phyloP scores from a whole-genome alignment of 2,113 vertebrate species.

The Reinhardtius hippoglossoides region DNA sequence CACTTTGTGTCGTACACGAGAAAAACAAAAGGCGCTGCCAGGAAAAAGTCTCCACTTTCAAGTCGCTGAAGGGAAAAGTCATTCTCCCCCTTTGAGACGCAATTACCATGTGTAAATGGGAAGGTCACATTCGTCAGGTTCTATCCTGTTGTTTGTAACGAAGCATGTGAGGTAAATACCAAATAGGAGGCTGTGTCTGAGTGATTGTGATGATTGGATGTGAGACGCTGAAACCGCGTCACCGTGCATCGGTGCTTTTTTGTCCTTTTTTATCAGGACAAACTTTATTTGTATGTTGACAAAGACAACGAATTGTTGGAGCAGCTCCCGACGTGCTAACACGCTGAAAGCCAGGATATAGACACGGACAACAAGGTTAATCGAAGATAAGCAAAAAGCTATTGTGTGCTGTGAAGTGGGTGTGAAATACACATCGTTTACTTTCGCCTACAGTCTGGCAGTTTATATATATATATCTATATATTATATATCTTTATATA shows the following conservation, averaged over 20 bases:
- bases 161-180: conserved; percentile 36
- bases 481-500: no score
- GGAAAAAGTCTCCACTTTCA: conserved; percentile 26
- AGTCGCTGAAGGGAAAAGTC: conserved; percentile 25
- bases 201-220: conserved; percentile 8
- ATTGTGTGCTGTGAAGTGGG: background rate
- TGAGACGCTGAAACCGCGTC: background rate
- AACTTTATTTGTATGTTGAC: background rate
- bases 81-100: conserved; percentile 28
- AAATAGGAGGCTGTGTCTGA: background rate
- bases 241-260: background rate
- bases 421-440: no score
- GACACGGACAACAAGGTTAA: background rate
- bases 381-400: background rate
- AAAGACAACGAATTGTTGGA: background rate
- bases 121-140: conserved; percentile 51
- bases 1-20: conserved; percentile 18
- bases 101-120: conserved; percentile 43
- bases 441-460: no score
- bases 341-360: background rate
- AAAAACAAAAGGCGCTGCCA: conserved; percentile 23
- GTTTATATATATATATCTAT: no score
- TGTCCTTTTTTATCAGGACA: background rate
- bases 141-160: conserved; percentile 31
- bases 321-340: background rate